Percentiles rank a stretch among this genome's conserved stretches.
Evolutionary conservation across 2,113 vertebrate genomes (phyloP).

Genomic region (Microcebus tavaratra): DNA sequence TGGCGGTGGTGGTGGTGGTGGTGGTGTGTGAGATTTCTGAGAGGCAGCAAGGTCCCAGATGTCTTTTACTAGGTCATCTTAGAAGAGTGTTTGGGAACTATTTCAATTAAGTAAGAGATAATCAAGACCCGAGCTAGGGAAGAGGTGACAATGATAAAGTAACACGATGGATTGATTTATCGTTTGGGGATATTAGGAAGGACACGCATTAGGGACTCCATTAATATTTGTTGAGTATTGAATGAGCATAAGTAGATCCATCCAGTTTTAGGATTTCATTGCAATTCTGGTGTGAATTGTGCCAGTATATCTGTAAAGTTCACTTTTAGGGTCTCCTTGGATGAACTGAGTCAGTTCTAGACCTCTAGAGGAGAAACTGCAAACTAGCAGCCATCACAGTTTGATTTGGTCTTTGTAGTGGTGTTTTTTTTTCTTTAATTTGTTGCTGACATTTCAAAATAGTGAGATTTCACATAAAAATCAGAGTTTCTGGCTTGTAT

Average conservation of each 20-base stretch:
- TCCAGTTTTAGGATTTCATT: constrained; percentile 2
- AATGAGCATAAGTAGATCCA: background rate
- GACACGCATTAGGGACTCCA: background rate
- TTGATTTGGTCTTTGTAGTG: constrained; percentile 20
- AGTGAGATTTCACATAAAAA: constrained; percentile 69
- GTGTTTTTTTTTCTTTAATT: constrained; percentile 16
- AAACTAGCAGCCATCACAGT: background rate
- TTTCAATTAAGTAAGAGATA: background rate
- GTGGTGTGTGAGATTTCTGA: background rate
- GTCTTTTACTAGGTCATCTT: background rate
- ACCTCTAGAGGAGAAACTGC: constrained; percentile 44
- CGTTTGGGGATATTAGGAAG: background rate
- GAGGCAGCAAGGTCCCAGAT: background rate
- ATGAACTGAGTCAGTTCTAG: background rate
- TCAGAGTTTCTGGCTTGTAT: constrained; percentile 46
- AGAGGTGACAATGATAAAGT: background rate
- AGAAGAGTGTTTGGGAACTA: background rate
- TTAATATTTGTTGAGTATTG: background rate
- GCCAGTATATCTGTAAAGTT: background rate
- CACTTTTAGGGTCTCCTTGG: background rate
- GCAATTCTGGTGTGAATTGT: background rate
- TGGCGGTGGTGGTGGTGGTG: no score
- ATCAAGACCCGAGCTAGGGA: background rate
- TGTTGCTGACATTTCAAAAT: constrained; percentile 68
- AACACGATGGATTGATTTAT: background rate